Percentiles rank a stretch among this genome's conserved stretches.
Evolutionary conservation across 2,888 invertebrate genomes (phyloP).

Genomic region (Bruchidius siliquastri): DNA sequence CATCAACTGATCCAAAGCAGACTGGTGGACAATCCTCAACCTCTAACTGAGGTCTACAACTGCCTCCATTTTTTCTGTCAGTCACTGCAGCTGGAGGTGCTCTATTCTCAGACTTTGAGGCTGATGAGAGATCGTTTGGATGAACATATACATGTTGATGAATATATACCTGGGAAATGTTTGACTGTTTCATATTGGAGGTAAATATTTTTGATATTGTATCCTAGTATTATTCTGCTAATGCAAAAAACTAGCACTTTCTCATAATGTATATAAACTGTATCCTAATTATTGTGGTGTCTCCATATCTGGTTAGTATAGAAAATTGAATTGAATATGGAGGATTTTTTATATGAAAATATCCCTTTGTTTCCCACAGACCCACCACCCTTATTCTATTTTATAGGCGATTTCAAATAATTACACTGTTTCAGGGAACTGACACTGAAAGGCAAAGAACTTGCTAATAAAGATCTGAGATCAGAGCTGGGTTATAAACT

Average conservation of each 20-base stretch:
- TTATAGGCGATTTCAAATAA: too few relatives aligned
- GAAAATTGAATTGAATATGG: too few relatives aligned
- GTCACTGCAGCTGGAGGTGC: slow-evolving; percentile 85
- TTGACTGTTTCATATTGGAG: slow-evolving; percentile 95
- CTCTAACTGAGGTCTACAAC: slow-evolving; percentile 77
- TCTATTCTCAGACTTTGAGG: slow-evolving; percentile 84
- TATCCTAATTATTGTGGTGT: too few relatives aligned
- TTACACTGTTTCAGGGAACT: slow-evolving; percentile 47
- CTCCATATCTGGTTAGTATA: too few relatives aligned
- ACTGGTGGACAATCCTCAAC: slow-evolving; percentile 73
- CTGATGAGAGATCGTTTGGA: slow-evolving; percentile 84
- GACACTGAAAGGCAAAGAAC: slow-evolving; percentile 50
- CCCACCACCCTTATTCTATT: too few relatives aligned
- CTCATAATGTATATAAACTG: too few relatives aligned
- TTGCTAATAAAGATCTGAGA: slow-evolving; percentile 58
- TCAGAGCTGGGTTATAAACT: slow-evolving; percentile 85
- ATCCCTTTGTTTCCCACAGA: too few relatives aligned
- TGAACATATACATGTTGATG: slow-evolving; percentile 84
- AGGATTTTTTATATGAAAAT: too few relatives aligned
- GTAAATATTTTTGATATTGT: slow-evolving; percentile 41
- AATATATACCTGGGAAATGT: slow-evolving; percentile 84
- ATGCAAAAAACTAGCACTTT: too few relatives aligned
- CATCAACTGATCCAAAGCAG: slow-evolving; percentile 91
- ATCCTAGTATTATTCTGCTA: not conserved
- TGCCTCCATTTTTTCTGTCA: slow-evolving; percentile 91